phyloP scores from a whole-genome alignment of 1,140 invertebrate genomes.

The Amphibalanus amphitrite region DNA sequence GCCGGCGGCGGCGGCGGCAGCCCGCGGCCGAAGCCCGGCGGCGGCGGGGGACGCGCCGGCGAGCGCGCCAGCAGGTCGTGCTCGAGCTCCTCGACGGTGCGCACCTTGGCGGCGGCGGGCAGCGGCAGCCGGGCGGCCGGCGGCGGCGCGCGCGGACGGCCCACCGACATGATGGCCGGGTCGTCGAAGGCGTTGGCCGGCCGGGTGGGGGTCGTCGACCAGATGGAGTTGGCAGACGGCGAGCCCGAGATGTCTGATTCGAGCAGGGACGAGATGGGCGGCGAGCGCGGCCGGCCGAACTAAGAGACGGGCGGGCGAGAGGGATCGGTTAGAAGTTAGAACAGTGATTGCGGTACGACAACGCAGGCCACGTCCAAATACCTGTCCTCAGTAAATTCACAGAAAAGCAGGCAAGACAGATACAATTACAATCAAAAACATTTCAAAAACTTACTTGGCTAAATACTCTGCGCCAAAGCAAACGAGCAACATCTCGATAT shows the following conservation, averaged over 20 bases:
- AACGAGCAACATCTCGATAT: no score
- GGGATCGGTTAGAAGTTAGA: no score
- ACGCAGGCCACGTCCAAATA: no score
- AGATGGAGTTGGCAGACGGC: background rate
- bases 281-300: background rate
- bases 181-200: background rate
- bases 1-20: background rate
- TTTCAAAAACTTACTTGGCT: no score
- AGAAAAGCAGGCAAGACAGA: no score
- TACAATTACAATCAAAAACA: no score
- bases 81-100: conserved; percentile 1
- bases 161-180: background rate
- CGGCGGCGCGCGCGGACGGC: no score
- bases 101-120: background rate
- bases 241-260: background rate
- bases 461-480: no score
- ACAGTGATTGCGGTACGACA: no score
- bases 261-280: background rate
- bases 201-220: background rate
- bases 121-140: background rate
- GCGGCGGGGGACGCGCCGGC: no score
- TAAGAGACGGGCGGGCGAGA: background rate
- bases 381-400: no score
- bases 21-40: background rate
- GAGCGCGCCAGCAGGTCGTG: background rate